A percentile compares a stretch with the other conserved stretches of the same genome.
Conservation (phyloP, 2,797 vertebrate species). For the Clarias platycephalus region DNA sequence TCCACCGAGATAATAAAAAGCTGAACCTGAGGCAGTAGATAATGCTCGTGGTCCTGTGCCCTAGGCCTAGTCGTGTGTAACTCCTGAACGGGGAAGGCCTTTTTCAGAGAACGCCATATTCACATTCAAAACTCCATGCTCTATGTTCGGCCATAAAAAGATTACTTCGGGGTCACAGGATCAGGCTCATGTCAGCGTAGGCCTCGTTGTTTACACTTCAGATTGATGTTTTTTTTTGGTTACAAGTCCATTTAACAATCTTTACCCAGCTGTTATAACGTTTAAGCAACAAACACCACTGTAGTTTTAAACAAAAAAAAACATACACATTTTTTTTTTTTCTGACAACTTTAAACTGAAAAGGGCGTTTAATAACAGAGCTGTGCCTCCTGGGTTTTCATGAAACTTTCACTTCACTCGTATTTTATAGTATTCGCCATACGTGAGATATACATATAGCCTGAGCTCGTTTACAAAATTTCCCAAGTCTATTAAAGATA, state of each 20-base stretch:
- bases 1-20: neutral
- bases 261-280: neutral
- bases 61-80: slow-evolving; percentile 8
- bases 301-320: neutral
- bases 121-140: neutral
- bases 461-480: neutral
- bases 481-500: neutral
- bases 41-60: neutral
- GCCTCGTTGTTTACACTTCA: slow-evolving; percentile 24
- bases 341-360: neutral
- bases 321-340: too few species aligned
- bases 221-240: slow-evolving; percentile 1
- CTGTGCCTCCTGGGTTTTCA: neutral
- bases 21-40: neutral
- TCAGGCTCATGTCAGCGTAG: neutral
- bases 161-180: slow-evolving; percentile 2
- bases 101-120: neutral
- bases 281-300: neutral
- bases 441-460: neutral
- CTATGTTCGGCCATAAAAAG: neutral
- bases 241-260: neutral
- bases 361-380: neutral
- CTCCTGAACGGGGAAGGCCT: neutral
- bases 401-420: neutral
- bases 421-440: neutral